Evolutionary conservation across 2,113 vertebrate genomes (phyloP).

Genomic region (Apaloderma vittatum): DNA sequence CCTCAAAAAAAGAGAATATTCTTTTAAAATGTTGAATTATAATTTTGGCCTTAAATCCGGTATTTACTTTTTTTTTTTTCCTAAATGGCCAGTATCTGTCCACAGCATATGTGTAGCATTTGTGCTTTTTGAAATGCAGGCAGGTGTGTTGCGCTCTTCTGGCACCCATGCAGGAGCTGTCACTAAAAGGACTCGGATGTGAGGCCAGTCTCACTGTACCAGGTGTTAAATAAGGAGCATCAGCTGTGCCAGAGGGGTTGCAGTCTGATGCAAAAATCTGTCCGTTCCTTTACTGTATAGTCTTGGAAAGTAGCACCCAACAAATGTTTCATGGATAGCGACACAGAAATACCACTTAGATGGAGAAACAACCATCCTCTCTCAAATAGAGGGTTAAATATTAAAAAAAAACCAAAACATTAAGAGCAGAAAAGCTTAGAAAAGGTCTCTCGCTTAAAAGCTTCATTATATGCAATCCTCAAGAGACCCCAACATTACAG

Average conservation of each 20-base stretch:
- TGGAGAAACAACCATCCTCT: neutral
- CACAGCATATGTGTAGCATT: neutral
- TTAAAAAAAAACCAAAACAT: neutral
- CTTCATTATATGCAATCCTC: neutral
- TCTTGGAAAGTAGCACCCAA: neutral
- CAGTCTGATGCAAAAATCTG: neutral
- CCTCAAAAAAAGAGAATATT: neutral
- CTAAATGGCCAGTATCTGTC: neutral
- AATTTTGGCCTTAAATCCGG: neutral
- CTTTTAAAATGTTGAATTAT: neutral
- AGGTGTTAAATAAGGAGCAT: constrained; percentile 2
- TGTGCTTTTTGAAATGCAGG: neutral
- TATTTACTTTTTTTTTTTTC: neutral
- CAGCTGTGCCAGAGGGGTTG: neutral
- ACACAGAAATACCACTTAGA: neutral
- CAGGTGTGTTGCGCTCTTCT: neutral
- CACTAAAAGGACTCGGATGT: neutral
- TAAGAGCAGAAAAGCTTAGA: neutral
- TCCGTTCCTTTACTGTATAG: neutral
- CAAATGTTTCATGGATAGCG: neutral
- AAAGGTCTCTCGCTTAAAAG: neutral
- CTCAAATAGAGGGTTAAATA: neutral
- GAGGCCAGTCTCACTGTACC: neutral
- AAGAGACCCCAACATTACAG: neutral
- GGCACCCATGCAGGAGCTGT: neutral